phyloP scores from a whole-genome alignment of 2,888 invertebrate genomes.

The Lasioglossum zephyrum region DNA sequence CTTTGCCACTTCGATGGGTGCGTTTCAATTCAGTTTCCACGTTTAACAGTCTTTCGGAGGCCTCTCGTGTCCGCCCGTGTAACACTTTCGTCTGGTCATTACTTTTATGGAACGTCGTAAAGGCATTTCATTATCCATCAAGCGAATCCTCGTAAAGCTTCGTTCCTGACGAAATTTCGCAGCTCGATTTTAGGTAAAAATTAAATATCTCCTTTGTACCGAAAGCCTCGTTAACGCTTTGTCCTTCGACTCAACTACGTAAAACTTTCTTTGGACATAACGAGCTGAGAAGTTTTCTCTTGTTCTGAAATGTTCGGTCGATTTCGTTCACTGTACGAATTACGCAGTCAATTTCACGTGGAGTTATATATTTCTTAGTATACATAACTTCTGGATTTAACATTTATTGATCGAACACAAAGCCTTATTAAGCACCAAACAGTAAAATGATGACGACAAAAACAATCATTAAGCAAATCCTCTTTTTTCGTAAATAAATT shows the following conservation, averaged over 20 bases:
- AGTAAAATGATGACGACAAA: too few relatives aligned
- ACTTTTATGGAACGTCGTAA: conserved; percentile 40
- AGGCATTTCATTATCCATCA: conserved; percentile 25
- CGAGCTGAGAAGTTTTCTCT: background rate
- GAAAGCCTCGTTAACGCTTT: background rate
- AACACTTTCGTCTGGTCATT: conserved; percentile 27
- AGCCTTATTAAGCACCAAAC: background rate
- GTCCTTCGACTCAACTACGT: background rate
- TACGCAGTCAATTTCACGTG: background rate
- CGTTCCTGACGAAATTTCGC: background rate
- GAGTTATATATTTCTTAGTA: background rate
- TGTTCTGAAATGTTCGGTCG: background rate
- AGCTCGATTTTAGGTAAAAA: background rate
- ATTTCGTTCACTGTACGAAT: background rate
- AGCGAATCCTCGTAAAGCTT: conserved; percentile 17
- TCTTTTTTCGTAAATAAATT: background rate
- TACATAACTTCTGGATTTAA: background rate
- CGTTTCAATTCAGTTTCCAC: background rate
- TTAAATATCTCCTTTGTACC: background rate
- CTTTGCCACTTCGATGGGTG: background rate
- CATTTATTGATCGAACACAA: background rate
- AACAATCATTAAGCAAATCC: background rate
- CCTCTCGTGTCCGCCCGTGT: background rate
- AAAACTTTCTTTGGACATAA: background rate
- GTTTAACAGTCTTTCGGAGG: background rate